A percentile compares a stretch with the other conserved stretches of the same genome.
phyloP scores from a whole-genome alignment of 2,888 invertebrate genomes.

The Temnothorax unifasciatus region DNA sequence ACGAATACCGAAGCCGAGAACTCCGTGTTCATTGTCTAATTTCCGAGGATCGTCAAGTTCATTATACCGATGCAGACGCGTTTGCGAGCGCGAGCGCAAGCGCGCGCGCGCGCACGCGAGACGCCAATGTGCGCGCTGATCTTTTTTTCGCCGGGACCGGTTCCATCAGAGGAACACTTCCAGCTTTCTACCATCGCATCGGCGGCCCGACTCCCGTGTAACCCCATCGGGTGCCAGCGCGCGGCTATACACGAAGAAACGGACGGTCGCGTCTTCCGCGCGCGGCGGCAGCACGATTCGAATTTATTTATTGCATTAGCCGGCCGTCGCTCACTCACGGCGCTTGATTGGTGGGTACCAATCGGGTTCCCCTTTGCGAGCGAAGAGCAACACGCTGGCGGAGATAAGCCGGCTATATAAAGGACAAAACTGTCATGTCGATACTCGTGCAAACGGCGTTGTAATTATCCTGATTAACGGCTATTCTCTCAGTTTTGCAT shows the following conservation, averaged over 20 bases:
- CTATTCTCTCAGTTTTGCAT: conserved; percentile 33
- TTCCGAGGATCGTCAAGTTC: conserved; percentile 69
- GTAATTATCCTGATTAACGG: conserved; percentile 64
- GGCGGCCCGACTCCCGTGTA: conserved; percentile 66
- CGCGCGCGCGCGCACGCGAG: conserved; percentile 55
- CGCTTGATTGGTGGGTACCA: conserved; percentile 78
- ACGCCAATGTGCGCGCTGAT: conserved; percentile 68
- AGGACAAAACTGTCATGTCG: conserved; percentile 43
- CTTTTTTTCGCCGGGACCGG: conserved; percentile 71
- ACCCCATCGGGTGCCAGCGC: conserved; percentile 65
- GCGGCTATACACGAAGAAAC: conserved; percentile 56
- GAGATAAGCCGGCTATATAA: conserved; percentile 39
- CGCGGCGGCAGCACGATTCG: conserved; percentile 75
- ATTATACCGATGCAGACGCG: conserved; percentile 69
- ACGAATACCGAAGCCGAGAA: not conserved
- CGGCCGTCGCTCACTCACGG: conserved; percentile 81
- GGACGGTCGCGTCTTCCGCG: conserved; percentile 72
- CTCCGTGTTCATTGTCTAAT: conserved; percentile 70
- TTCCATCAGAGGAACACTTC: conserved; percentile 77
- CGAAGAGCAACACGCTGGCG: conserved; percentile 61
- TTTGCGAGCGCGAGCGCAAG: conserved; percentile 50
- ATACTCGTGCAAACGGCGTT: conserved; percentile 47
- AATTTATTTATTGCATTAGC: conserved; percentile 83
- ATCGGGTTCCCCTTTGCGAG: conserved; percentile 69
- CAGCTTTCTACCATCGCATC: conserved; percentile 76